Percentiles rank a stretch among this genome's conserved stretches.
These are phyloP conservation scores for Anguilla pacifica DNA, from an alignment of 2,797 vertebrate genomes.

Conservation along the genomic window DNA sequence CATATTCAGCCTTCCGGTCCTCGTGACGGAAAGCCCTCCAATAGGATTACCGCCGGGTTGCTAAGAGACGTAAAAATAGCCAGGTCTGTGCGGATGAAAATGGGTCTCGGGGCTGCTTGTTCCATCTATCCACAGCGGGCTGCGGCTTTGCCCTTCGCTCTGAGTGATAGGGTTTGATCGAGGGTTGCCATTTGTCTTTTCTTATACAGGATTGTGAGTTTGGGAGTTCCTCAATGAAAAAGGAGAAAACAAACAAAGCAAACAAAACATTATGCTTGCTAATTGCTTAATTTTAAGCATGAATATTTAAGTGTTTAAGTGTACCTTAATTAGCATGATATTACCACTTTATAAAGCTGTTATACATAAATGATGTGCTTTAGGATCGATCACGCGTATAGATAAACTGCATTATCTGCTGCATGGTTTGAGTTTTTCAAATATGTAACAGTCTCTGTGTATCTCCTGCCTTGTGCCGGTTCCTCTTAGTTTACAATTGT, in stretches of 20 bases:
- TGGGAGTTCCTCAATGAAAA: neutral
- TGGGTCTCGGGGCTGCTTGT: neutral
- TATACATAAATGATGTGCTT: neutral
- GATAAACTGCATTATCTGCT: too few species aligned
- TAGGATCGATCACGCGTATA: too few species aligned
- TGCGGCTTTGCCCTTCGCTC: neutral
- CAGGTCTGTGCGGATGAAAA: neutral
- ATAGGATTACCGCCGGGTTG: constrained; percentile 59
- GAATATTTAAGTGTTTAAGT: neutral
- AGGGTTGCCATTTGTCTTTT: neutral
- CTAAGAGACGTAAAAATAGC: constrained; percentile 37
- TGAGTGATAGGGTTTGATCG: neutral
- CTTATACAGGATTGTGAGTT: neutral
- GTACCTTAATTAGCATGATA: neutral
- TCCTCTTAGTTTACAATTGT: too few species aligned
- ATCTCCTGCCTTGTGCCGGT: too few species aligned
- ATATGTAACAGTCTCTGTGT: neutral
- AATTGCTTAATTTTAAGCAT: neutral
- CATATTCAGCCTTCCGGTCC: constrained; percentile 26
- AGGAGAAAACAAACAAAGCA: neutral
- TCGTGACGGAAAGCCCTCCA: constrained; percentile 42
- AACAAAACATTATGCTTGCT: neutral
- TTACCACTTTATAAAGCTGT: neutral
- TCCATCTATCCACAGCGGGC: neutral
- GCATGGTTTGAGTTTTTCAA: too few species aligned